A percentile compares a stretch with the other conserved stretches of the same genome.
These are phyloP conservation scores for Monodelphis domestica DNA, from an alignment of 2,797 vertebrate genomes.

Conservation along the genomic window DNA sequence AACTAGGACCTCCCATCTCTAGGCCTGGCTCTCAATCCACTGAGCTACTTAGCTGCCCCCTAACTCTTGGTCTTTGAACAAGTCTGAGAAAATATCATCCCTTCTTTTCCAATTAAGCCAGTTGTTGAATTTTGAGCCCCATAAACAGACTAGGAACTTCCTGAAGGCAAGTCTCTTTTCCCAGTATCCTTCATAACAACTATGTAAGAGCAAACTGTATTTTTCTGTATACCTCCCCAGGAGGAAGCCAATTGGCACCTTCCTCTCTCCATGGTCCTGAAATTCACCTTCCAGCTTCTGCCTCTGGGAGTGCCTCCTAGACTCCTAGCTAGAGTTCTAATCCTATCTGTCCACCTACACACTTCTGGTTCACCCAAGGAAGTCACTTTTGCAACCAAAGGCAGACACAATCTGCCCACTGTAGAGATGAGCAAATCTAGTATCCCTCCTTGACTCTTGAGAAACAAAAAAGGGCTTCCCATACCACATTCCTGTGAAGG, in stretches of 20 bases:
- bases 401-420: neutral
- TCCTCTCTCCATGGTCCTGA: neutral
- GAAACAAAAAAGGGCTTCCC: neutral
- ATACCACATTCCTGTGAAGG: neutral
- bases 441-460: neutral
- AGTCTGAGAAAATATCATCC: neutral
- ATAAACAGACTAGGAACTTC: neutral
- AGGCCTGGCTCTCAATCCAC: no score
- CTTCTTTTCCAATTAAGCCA: neutral
- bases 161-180: neutral
- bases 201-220: neutral
- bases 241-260: neutral
- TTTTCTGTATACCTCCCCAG: neutral
- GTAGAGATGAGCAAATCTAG: neutral
- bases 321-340: neutral
- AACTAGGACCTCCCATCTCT: no score
- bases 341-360: neutral
- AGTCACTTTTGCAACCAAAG: neutral
- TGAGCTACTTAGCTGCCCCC: no score
- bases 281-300: neutral
- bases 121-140: neutral
- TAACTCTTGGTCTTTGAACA: no score
- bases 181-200: neutral
- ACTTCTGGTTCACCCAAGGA: neutral
- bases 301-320: neutral